These are phyloP conservation scores for Myathropa florea DNA, from an alignment of 2,888 invertebrate species.

Conservation along the genomic window DNA sequence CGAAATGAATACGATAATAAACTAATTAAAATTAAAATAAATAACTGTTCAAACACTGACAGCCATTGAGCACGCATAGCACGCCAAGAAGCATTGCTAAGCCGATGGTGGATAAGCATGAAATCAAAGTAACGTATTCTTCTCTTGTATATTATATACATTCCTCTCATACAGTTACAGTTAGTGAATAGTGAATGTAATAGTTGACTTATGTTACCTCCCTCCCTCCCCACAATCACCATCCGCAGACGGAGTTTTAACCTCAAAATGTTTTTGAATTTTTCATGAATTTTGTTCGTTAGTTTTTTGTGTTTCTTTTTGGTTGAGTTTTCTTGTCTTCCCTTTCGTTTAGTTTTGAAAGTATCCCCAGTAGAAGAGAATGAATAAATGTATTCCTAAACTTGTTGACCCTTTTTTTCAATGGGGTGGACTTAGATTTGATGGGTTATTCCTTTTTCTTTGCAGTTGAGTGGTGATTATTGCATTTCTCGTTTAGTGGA, in stretches of 20 bases:
- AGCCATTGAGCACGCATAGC: slow-evolving; percentile 72
- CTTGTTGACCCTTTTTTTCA: neutral
- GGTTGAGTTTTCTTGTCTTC: too few species aligned
- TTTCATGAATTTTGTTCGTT: slow-evolving; percentile 2
- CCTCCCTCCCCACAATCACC: neutral
- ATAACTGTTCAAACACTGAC: slow-evolving; percentile 44
- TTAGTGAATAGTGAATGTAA: slow-evolving; percentile 27
- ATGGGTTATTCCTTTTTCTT: neutral
- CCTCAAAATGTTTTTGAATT: neutral
- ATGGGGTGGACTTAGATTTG: neutral
- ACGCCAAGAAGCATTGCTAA: slow-evolving; percentile 72
- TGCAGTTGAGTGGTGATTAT: neutral
- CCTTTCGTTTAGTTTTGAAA: neutral
- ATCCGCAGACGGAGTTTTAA: neutral
- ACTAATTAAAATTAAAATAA: slow-evolving; percentile 29
- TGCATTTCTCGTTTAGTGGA: neutral
- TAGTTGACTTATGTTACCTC: slow-evolving; percentile 17
- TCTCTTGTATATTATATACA: slow-evolving; percentile 40
- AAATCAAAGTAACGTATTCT: slow-evolving; percentile 71
- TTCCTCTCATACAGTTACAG: slow-evolving; percentile 6
- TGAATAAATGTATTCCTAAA: neutral
- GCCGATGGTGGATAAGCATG: slow-evolving; percentile 72
- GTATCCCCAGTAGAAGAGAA: neutral
- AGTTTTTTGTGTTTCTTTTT: neutral
- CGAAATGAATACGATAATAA: slow-evolving; percentile 12